These are phyloP conservation scores for Drosophila peninsularis DNA, from an alignment of 2,888 invertebrate species.

Conservation along the genomic window DNA sequence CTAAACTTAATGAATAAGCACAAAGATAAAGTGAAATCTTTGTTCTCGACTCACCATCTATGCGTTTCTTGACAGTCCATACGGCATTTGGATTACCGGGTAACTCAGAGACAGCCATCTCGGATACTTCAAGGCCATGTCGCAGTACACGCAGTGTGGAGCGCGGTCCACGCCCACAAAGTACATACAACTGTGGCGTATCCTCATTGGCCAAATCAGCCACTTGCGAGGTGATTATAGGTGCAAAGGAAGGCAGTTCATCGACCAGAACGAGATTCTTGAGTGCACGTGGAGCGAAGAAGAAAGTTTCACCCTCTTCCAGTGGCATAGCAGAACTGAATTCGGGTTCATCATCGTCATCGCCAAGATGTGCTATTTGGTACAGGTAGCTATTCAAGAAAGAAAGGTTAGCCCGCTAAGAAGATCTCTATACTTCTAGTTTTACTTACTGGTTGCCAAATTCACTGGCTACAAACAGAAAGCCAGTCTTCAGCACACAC, in stretches of 20 bases:
- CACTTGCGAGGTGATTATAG: constrained; percentile 93
- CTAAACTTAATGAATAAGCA: constrained; percentile 45
- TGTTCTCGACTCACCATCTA: constrained; percentile 92
- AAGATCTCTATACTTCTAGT: fast-evolving
- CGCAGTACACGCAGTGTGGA: constrained; percentile 96
- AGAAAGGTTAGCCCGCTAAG: background rate
- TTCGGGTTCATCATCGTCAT: constrained; percentile 99
- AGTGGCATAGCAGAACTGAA: constrained; percentile 99
- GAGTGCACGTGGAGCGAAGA: constrained; percentile 97
- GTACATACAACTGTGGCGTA: constrained; percentile 98
- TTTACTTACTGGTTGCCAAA: constrained; percentile 99
- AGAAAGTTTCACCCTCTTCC: constrained; percentile 99
- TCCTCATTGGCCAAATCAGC: constrained; percentile 99
- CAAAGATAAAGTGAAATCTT: constrained; percentile 4
- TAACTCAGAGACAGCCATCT: constrained; percentile 99
- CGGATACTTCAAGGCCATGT: constrained; percentile 99
- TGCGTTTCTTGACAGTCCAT: constrained; percentile 98
- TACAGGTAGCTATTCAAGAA: constrained; percentile 91
- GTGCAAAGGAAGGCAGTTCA: constrained; percentile 97
- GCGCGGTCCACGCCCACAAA: constrained; percentile 97
- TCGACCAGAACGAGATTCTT: constrained; percentile 98
- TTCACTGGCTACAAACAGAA: constrained; percentile 98
- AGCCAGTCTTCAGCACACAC: constrained; percentile 99
- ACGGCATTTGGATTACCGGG: constrained; percentile 99
- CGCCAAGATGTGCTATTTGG: constrained; percentile 99